Percentiles rank a stretch among this genome's conserved stretches.
These are phyloP conservation scores for Fulmarus glacialis DNA, from an alignment of 2,113 vertebrate genomes.

Conservation along the genomic window DNA sequence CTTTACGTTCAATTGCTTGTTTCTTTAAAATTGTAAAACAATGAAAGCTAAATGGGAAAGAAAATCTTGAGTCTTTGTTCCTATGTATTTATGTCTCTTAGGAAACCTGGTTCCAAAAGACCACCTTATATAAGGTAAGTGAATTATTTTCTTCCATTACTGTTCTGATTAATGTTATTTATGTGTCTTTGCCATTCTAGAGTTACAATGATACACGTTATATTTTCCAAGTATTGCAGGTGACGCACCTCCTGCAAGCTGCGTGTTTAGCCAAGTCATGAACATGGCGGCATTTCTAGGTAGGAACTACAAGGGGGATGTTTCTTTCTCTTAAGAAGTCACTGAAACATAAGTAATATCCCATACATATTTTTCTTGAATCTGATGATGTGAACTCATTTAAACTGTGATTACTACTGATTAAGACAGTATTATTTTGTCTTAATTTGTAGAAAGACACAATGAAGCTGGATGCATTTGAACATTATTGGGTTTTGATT, in stretches of 20 bases:
- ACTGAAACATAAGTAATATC: background rate
- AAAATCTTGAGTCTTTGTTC: background rate
- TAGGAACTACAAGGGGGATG: conserved; percentile 61
- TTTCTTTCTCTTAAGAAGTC: conserved; percentile 6
- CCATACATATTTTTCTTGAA: background rate
- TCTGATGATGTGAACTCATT: background rate
- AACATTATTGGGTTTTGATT: background rate
- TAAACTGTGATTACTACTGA: background rate
- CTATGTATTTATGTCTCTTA: conserved; percentile 45
- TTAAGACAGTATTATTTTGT: background rate
- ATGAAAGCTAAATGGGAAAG: background rate
- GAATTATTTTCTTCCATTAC: background rate
- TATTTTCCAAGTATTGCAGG: conserved; percentile 85
- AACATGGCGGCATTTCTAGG: conserved; percentile 91
- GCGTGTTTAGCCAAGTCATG: conserved; percentile 92
- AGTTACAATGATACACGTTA: conserved; percentile 6
- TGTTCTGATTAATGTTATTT: background rate
- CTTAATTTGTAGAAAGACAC: background rate
- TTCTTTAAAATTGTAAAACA: background rate
- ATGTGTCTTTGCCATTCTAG: background rate
- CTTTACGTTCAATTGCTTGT: background rate
- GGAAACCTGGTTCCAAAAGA: conserved; percentile 70
- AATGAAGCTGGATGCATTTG: background rate
- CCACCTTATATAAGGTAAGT: conserved; percentile 91
- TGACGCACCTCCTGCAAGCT: conserved; percentile 88